These are phyloP conservation scores for Pelobates cultripes DNA, from an alignment of 2,797 vertebrate genomes.

Conservation along the genomic window DNA sequence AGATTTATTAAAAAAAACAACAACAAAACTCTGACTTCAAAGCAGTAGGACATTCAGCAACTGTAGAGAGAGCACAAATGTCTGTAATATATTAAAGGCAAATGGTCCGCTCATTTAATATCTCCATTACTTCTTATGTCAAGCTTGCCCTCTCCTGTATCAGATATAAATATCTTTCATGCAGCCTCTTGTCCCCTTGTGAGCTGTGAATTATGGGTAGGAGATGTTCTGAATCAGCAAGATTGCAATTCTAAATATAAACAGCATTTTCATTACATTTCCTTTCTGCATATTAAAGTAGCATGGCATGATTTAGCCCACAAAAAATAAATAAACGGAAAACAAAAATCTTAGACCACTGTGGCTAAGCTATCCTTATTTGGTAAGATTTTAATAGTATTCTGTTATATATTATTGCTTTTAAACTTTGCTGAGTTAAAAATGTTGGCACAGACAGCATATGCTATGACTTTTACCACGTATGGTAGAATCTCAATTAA, in stretches of 20 bases:
- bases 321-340: not conserved
- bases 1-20: no score
- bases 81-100: conserved; percentile 15
- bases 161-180: conserved; percentile 34
- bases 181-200: conserved; percentile 16
- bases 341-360: not conserved
- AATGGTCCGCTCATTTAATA: conserved; percentile 17
- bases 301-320: not conserved
- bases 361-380: not conserved
- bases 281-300: conserved; percentile 36
- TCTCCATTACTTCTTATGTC: conserved; percentile 35
- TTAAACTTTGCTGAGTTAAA: not conserved
- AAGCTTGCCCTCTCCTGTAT: conserved; percentile 31
- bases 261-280: conserved; percentile 38
- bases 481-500: not conserved
- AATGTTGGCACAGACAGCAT: not conserved
- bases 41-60: conserved; percentile 12
- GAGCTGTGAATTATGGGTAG: conserved; percentile 36
- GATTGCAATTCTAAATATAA: conserved; percentile 39
- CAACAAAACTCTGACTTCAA: not conserved
- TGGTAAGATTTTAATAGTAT: not conserved
- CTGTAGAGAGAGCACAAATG: not conserved
- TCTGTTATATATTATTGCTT: not conserved
- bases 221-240: conserved; percentile 47
- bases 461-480: not conserved